A percentile compares a stretch with the other conserved stretches of the same genome.
Conservation (phyloP, 2,797 vertebrate genomes). For the Triplophysa bombifrons region DNA sequence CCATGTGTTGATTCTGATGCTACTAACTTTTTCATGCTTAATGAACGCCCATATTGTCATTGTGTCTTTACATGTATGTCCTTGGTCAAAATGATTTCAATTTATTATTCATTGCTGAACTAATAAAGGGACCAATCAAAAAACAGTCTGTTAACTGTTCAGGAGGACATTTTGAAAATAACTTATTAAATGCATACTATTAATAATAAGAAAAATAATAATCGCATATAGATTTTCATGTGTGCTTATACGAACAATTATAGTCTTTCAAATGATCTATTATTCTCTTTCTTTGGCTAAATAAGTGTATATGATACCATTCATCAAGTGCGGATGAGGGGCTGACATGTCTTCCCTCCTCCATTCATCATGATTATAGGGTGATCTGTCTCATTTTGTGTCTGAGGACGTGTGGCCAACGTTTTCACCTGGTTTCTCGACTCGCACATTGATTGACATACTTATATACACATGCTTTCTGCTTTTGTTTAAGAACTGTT, state of each 20-base stretch:
- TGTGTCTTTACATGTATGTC: not conserved
- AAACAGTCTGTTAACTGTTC: not conserved
- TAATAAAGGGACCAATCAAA: slow-evolving; percentile 22
- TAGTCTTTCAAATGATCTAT: slow-evolving; percentile 71
- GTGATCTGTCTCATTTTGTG: slow-evolving; percentile 75
- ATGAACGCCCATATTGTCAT: not conserved
- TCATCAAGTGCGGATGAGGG: slow-evolving; percentile 75
- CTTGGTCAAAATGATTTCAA: not conserved
- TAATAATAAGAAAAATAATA: slow-evolving; percentile 29
- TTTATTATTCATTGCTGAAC: slow-evolving; percentile 19
- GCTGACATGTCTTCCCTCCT: slow-evolving; percentile 71
- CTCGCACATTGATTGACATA: slow-evolving; percentile 48
- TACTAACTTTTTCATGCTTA: not conserved
- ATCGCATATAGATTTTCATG: slow-evolving; percentile 66
- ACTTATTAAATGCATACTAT: slow-evolving; percentile 37
- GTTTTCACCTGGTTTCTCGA: slow-evolving; percentile 47
- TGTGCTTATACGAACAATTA: slow-evolving; percentile 72
- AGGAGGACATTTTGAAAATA: slow-evolving; percentile 20
- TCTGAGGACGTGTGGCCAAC: slow-evolving; percentile 64
- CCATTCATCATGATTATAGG: slow-evolving; percentile 81
- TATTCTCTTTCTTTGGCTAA: slow-evolving; percentile 74
- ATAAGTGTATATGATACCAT: slow-evolving; percentile 82
- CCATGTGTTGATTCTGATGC: not conserved
- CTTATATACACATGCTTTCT: slow-evolving; percentile 23
- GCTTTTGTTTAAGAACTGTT: slow-evolving; percentile 10